A percentile compares a stretch with the other conserved stretches of the same genome.
Conservation (phyloP, 2,113 vertebrate genomes). For the Typhlomys cinereus region DNA sequence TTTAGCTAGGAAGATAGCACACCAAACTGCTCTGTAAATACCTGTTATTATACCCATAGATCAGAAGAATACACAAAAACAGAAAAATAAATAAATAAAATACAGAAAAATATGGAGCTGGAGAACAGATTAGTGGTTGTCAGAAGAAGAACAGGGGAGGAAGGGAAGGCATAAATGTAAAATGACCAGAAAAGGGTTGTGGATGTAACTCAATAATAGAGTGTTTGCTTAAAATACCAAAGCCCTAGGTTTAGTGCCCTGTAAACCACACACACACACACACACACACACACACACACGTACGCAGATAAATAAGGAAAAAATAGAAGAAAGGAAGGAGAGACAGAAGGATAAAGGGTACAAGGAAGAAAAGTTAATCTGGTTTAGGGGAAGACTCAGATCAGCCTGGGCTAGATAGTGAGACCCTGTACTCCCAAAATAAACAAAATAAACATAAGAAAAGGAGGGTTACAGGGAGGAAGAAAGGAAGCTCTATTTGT, state of each 20-base stretch:
- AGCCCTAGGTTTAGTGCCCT: neutral
- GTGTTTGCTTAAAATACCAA: too few relatives aligned
- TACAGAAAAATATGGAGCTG: neutral
- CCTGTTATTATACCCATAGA: too few relatives aligned
- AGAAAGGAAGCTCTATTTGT: neutral
- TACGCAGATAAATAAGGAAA: too few relatives aligned
- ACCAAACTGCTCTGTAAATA: too few relatives aligned
- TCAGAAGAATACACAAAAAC: too few relatives aligned
- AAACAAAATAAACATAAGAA: too few relatives aligned
- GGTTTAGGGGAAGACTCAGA: too few relatives aligned
- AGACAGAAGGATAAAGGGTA: neutral
- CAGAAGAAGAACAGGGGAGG: too few relatives aligned
- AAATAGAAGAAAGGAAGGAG: neutral
- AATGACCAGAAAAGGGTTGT: neutral
- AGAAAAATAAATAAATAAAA: too few relatives aligned
- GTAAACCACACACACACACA: neutral
- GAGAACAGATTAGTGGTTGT: neutral
- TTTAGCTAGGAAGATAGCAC: too few relatives aligned
- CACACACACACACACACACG: neutral
- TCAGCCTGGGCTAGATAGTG: too few relatives aligned
- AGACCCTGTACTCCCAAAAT: too few relatives aligned
- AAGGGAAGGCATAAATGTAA: neutral
- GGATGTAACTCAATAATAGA: neutral
- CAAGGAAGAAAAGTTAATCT: neutral
- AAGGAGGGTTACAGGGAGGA: neutral